phyloP scores from a whole-genome alignment of 2,888 invertebrate genomes.

The Prosapia bicincta region DNA sequence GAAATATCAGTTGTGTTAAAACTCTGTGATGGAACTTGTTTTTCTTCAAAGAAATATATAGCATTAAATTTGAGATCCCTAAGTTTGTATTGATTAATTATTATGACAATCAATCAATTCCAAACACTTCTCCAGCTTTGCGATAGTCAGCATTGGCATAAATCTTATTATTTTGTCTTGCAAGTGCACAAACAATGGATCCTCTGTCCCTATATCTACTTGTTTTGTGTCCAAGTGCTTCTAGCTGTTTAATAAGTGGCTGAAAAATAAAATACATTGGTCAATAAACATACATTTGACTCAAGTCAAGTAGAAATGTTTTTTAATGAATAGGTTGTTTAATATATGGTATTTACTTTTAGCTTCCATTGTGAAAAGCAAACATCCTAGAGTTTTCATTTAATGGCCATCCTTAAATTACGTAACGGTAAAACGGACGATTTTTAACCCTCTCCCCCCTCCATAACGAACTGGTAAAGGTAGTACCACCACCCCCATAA shows the following conservation, averaged over 20 bases:
- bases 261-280: constrained; percentile 46
- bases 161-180: constrained; percentile 58
- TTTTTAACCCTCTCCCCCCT: too few species aligned
- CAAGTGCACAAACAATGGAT: constrained; percentile 69
- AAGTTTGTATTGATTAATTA: not conserved
- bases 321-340: too few species aligned
- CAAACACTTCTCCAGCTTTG: constrained; percentile 76
- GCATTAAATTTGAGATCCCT: not conserved
- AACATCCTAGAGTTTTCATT: not conserved
- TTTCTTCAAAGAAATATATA: not conserved
- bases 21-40: not conserved
- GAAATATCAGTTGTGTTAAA: too few species aligned
- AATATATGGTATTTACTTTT: too few species aligned
- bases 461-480: too few species aligned
- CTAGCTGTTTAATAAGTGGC: constrained; percentile 60
- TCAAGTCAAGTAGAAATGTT: too few species aligned
- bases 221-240: constrained; percentile 64
- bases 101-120: constrained; percentile 42
- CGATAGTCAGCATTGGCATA: constrained; percentile 77
- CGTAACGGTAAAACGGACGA: too few species aligned
- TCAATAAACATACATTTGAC: too few species aligned
- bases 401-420: too few species aligned
- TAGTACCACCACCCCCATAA: too few species aligned
- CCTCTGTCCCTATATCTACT: constrained; percentile 60
- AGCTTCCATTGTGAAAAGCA: too few species aligned